phyloP scores from a whole-genome alignment of 2,888 invertebrate species.

The Pheosia gnoma region DNA sequence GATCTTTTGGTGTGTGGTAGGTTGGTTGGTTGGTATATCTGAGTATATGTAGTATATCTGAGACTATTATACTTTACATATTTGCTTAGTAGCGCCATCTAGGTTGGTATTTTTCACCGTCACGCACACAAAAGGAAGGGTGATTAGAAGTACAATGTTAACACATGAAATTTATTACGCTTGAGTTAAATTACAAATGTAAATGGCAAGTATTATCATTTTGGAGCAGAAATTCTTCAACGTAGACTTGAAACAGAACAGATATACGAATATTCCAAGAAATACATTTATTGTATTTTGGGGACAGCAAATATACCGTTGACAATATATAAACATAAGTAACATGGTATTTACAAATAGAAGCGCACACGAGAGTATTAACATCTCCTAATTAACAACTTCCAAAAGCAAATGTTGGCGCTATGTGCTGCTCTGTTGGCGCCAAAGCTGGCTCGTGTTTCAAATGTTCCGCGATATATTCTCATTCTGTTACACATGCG shows the following conservation, averaged over 20 bases:
- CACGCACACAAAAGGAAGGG: no score
- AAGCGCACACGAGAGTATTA: slow-evolving; percentile 8
- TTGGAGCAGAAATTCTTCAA: background rate
- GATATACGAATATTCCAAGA: no score
- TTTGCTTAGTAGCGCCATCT: background rate
- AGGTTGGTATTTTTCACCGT: background rate
- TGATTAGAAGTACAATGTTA: background rate
- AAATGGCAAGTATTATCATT: background rate
- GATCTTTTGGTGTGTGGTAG: no score
- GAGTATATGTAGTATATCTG: no score
- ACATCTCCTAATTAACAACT: slow-evolving; percentile 26
- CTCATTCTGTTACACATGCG: slow-evolving; percentile 52
- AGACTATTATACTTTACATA: no score
- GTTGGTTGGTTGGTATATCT: no score
- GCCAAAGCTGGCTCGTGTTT: slow-evolving; percentile 43
- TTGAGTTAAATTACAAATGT: background rate
- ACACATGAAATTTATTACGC: background rate
- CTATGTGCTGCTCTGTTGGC: slow-evolving; percentile 39
- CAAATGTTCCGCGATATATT: slow-evolving; percentile 34
- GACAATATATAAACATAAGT: no score
- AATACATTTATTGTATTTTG: no score
- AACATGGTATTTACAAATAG: background rate
- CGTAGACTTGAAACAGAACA: no score
- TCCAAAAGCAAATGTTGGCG: slow-evolving; percentile 49
- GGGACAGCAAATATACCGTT: no score